phyloP scores from a whole-genome alignment of 2,888 invertebrate genomes.

The Tolmerus cingulatus region DNA sequence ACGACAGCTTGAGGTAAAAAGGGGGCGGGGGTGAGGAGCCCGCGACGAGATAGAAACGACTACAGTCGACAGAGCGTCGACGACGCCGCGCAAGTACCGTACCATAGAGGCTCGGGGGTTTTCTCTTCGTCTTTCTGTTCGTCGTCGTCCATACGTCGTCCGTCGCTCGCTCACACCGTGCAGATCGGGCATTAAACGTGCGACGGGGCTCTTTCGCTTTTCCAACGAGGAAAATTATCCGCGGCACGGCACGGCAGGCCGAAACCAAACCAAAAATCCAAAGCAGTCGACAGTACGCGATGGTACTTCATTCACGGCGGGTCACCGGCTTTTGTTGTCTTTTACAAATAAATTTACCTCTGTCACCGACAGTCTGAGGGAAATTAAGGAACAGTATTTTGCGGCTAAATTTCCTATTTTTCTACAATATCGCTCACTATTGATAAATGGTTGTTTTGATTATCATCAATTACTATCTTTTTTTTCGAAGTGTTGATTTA shows the following conservation, averaged over 20 bases:
- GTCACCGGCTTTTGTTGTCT: slow-evolving; percentile 50
- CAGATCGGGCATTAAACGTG: background rate
- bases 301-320: slow-evolving; percentile 62
- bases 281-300: slow-evolving; percentile 56
- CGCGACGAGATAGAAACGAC: background rate
- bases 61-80: background rate
- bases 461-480: background rate
- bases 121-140: slow-evolving; percentile 1
- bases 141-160: background rate
- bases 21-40: background rate
- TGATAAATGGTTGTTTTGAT: background rate
- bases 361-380: background rate
- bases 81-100: background rate
- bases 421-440: background rate
- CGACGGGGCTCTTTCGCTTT: slow-evolving; percentile 7
- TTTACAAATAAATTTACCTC: background rate
- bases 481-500: background rate
- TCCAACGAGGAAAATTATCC: slow-evolving; percentile 30
- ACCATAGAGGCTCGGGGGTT: background rate
- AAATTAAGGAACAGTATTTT: background rate
- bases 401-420: background rate
- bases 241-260: background rate
- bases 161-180: background rate
- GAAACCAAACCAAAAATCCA: slow-evolving; percentile 25
- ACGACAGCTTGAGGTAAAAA: background rate